phyloP scores from a whole-genome alignment of 2,113 vertebrate species.

The Pipra filicauda region DNA sequence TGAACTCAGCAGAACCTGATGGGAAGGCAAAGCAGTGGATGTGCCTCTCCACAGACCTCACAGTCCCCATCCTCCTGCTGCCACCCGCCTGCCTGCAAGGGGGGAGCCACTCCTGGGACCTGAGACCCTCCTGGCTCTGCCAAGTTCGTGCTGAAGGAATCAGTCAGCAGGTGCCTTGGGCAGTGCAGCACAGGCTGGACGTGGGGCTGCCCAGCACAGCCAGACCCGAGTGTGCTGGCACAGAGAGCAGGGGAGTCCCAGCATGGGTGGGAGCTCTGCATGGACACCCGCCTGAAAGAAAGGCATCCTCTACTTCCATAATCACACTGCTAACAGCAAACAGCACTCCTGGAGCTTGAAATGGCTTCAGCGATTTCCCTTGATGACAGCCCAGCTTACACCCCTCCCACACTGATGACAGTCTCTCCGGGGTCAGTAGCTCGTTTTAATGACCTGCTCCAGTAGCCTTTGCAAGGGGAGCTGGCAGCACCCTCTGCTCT shows the following conservation, averaged over 20 bases:
- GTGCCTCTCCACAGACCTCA: background rate
- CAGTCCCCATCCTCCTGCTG: background rate
- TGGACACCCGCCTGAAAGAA: background rate
- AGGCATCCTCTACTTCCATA: background rate
- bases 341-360: background rate
- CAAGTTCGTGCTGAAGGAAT: background rate
- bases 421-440: background rate
- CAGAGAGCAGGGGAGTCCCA: background rate
- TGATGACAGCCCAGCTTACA: rapidly evolving
- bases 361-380: background rate
- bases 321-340: background rate
- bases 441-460: background rate
- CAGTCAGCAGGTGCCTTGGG: rapidly evolving
- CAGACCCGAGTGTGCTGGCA: background rate
- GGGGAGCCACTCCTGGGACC: background rate
- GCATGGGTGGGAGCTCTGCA: background rate
- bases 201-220: background rate
- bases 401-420: background rate
- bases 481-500: background rate
- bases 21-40: background rate
- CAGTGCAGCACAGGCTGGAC: background rate
- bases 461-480: background rate
- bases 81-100: background rate
- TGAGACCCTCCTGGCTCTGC: background rate
- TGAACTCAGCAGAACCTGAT: background rate